Conservation (phyloP, 1,140 invertebrate genomes). For the Elysia chlorotica region DNA sequence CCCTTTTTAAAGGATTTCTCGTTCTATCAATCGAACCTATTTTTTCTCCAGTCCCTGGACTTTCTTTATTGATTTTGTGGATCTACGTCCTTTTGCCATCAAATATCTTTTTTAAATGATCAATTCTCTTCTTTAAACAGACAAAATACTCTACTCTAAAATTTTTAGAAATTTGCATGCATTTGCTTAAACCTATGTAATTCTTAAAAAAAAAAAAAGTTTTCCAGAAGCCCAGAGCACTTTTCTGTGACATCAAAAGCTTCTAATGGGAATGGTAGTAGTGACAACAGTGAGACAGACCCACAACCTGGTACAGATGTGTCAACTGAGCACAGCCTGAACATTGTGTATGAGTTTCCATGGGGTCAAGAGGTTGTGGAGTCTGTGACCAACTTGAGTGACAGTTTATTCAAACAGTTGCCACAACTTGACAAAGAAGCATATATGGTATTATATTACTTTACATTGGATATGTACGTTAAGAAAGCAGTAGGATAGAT, state of each 20-base stretch:
- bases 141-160: too few relatives aligned
- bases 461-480: background rate
- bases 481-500: background rate
- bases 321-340: background rate
- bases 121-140: too few relatives aligned
- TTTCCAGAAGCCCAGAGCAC: conserved; percentile 35
- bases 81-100: too few relatives aligned
- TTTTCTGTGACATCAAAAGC: conserved; percentile 19
- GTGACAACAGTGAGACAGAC: conserved; percentile 1
- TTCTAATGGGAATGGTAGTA: background rate
- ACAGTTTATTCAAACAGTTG: background rate
- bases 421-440: background rate
- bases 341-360: conserved; percentile 39
- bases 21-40: too few relatives aligned
- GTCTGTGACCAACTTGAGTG: conserved; percentile 31
- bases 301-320: too few relatives aligned
- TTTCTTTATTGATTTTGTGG: too few relatives aligned
- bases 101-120: too few relatives aligned
- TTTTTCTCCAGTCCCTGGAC: too few relatives aligned
- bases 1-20: too few relatives aligned
- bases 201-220: too few relatives aligned
- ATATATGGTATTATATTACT: background rate
- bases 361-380: conserved; percentile 44
- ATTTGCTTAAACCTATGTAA: too few relatives aligned
- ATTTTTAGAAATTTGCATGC: too few relatives aligned